These are phyloP conservation scores for Patiria pectinifera DNA, from an alignment of 53 echinoderm and acorn worm genomes.

Conservation along the genomic window DNA sequence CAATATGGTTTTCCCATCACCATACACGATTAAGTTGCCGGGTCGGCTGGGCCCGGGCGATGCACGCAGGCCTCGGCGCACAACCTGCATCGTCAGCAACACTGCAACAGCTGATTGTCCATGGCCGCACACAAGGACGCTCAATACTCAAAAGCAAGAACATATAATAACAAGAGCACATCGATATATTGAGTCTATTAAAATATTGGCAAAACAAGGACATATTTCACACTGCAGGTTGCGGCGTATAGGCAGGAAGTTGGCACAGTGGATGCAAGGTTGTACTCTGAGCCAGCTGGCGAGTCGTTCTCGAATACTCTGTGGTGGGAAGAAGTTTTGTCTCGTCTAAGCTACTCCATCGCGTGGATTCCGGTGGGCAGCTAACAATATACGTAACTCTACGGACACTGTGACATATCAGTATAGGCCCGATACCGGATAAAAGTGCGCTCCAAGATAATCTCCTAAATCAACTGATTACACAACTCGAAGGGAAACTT, in stretches of 20 bases:
- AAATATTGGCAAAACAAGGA: constrained; percentile 15
- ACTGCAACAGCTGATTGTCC: not conserved
- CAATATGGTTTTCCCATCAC: constrained; percentile 22
- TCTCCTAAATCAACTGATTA: constrained; percentile 14
- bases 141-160: constrained; percentile 6
- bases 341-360: not conserved
- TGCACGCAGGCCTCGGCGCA: not conserved
- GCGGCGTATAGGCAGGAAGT: constrained; percentile 30
- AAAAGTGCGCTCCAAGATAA: not conserved
- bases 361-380: too few relatives aligned
- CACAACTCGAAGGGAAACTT: constrained; percentile 34
- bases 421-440: not conserved
- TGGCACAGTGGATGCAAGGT: not conserved
- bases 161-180: not conserved
- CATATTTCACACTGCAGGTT: not conserved
- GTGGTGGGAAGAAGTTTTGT: not conserved
- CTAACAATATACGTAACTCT: not conserved
- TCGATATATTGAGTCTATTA: constrained; percentile 18
- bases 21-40: not conserved
- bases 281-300: not conserved
- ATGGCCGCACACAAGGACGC: constrained; percentile 9
- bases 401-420: not conserved
- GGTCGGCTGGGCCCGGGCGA: not conserved
- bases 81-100: constrained; percentile 54
- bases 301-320: not conserved